A percentile compares a stretch with the other conserved stretches of the same genome.
Conservation (phyloP, 2,888 invertebrate genomes). For the Rhaphigaster nebulosa region DNA sequence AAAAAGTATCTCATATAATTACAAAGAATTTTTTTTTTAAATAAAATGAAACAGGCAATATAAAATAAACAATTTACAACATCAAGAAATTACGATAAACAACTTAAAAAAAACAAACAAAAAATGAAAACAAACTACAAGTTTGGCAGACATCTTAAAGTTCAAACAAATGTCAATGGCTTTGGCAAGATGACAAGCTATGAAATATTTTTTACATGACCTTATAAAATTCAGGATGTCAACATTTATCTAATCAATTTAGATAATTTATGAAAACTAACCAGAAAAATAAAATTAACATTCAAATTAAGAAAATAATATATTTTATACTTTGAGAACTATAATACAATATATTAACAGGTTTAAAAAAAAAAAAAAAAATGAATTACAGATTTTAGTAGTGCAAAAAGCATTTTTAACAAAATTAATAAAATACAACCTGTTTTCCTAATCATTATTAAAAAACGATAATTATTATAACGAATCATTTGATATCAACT, state of each 20-base stretch:
- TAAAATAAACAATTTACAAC: neutral
- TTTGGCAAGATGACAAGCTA: slow-evolving; percentile 56
- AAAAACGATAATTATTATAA: too few species aligned
- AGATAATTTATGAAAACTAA: neutral
- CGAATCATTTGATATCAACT: too few species aligned
- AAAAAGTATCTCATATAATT: too few species aligned
- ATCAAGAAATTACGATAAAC: neutral
- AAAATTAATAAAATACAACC: too few species aligned
- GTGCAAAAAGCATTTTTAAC: too few species aligned
- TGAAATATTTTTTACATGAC: neutral
- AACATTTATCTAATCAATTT: neutral
- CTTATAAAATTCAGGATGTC: neutral
- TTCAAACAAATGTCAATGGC: slow-evolving; percentile 15
- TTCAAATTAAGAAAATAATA: neutral
- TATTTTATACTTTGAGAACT: neutral
- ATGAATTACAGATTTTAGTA: neutral
- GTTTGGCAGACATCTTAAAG: neutral
- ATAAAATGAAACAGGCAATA: neutral
- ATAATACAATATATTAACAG: neutral
- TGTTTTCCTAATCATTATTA: too few species aligned
- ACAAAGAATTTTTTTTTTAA: too few species aligned
- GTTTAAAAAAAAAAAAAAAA: too few species aligned
- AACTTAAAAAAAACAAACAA: neutral
- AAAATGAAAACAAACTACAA: neutral
- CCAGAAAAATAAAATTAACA: neutral